phyloP scores from a whole-genome alignment of 2,888 invertebrate species.

The Schrankia costaestrigalis region DNA sequence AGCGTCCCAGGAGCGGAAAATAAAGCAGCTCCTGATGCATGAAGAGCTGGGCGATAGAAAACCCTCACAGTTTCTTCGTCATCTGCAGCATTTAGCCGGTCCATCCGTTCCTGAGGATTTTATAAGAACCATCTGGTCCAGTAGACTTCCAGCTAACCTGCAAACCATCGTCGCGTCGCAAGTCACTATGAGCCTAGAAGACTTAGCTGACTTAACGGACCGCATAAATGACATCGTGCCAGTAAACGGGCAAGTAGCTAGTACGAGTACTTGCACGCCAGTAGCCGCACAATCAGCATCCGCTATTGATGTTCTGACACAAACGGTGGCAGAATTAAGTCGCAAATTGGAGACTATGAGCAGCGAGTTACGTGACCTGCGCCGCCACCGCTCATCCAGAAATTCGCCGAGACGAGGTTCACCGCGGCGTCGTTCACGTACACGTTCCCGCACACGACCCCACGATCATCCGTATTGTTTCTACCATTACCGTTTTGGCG shows the following conservation, averaged over 20 bases:
- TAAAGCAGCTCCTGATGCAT: neutral
- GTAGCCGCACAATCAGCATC: neutral
- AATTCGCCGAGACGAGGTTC: neutral
- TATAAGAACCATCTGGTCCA: neutral
- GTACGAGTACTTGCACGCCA: too few species aligned
- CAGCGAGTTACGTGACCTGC: neutral
- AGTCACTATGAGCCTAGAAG: neutral
- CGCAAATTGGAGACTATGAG: too few species aligned
- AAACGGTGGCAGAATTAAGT: neutral
- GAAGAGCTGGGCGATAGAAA: neutral
- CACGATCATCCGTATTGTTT: neutral
- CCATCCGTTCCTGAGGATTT: slow-evolving; percentile 1
- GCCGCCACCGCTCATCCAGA: neutral
- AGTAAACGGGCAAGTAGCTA: neutral
- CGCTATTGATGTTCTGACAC: neutral
- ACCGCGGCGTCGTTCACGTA: neutral
- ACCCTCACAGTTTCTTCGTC: slow-evolving; percentile 2
- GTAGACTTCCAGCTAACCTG: neutral
- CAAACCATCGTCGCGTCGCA: neutral
- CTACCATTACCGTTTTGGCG: neutral
- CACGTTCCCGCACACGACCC: neutral
- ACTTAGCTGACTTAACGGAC: neutral
- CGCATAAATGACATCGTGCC: neutral
- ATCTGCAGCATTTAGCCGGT: slow-evolving; percentile 1
- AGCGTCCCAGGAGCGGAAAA: neutral